phyloP scores from a whole-genome alignment of 2,888 invertebrate genomes.

The Leptinotarsa rubiginosa region DNA sequence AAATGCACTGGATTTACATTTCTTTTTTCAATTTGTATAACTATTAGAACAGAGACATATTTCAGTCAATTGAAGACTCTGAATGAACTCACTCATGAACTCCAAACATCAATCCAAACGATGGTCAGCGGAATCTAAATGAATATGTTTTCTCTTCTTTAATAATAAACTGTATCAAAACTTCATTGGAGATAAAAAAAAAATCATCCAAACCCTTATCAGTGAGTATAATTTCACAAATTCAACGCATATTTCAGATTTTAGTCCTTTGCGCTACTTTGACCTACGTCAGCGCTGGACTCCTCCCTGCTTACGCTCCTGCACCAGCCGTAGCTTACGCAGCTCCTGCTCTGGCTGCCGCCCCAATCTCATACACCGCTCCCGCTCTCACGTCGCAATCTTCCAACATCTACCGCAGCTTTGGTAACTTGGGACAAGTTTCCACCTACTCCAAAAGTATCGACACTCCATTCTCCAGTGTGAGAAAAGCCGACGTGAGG shows the following conservation, averaged over 20 bases:
- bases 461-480: conserved; percentile 80
- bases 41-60: no score
- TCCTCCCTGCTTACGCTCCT: conserved; percentile 58
- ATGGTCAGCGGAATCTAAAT: no score
- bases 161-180: no score
- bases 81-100: no score
- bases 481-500: conserved; percentile 78
- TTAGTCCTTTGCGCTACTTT: conserved; percentile 70
- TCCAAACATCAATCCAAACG: no score
- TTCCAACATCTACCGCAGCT: conserved; percentile 73
- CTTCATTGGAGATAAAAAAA: no score
- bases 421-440: conserved; percentile 77
- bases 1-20: no score
- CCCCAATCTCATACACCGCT: conserved; percentile 65
- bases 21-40: no score
- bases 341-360: conserved; percentile 58
- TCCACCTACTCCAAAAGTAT: conserved; percentile 78
- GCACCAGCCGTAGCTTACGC: conserved; percentile 60
- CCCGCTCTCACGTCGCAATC: conserved; percentile 72
- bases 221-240: no score
- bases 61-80: no score
- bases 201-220: no score
- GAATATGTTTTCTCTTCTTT: no score
- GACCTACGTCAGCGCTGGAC: conserved; percentile 69
- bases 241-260: conserved; percentile 61